phyloP scores from a whole-genome alignment of 2,888 invertebrate genomes.

The Megalurothrips usitatus region DNA sequence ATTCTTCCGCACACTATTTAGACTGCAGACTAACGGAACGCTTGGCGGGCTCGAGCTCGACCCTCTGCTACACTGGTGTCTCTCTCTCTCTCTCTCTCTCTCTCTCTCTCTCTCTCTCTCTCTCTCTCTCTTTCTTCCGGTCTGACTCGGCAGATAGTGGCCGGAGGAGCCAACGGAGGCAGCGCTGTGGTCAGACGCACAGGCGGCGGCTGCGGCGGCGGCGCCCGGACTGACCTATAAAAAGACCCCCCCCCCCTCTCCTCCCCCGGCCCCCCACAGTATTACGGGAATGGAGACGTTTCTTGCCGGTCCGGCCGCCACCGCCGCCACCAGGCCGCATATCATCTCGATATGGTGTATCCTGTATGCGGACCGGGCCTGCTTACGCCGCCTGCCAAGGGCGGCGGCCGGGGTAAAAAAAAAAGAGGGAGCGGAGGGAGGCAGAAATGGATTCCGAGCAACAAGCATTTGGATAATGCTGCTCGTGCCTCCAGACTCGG shows the following conservation, averaged over 20 bases:
- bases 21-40: no score
- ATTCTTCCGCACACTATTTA: no score
- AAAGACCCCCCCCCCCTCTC: neutral
- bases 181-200: no score
- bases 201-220: neutral
- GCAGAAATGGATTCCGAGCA: no score
- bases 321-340: neutral
- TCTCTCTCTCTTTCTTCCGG: neutral
- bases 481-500: no score
- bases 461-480: no score
- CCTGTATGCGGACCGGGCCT: neutral
- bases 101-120: constrained; percentile 11
- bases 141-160: no score
- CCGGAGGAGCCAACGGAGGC: no score
- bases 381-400: neutral
- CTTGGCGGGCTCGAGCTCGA: no score
- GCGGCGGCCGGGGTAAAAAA: neutral
- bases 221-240: constrained; percentile 12
- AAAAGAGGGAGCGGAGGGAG: neutral
- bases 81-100: constrained; percentile 8
- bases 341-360: neutral
- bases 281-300: constrained; percentile 19
- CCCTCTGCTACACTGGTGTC: no score
- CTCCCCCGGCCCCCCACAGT: neutral
- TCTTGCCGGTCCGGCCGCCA: neutral